phyloP scores from a whole-genome alignment of 2,113 vertebrate species.

The Triplophysa dalaica region DNA sequence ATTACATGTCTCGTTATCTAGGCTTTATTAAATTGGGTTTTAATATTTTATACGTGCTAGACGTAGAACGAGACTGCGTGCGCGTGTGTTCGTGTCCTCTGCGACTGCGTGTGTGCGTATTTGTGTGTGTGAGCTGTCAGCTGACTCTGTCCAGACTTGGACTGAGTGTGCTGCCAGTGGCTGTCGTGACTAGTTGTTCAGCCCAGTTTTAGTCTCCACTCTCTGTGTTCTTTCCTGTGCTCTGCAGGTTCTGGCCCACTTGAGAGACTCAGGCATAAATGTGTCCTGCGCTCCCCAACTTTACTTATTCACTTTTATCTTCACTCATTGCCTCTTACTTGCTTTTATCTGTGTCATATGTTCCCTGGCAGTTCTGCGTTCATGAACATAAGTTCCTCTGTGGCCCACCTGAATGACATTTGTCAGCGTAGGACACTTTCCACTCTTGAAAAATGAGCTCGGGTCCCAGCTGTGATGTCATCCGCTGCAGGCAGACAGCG shows the following conservation, averaged over 20 bases:
- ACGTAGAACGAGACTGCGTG: slow-evolving; percentile 7
- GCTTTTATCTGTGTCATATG: not conserved
- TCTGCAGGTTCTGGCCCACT: slow-evolving; percentile 54
- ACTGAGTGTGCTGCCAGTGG: slow-evolving; percentile 53
- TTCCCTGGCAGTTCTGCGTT: too few species aligned
- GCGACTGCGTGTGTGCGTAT: not conserved
- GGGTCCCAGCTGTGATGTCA: slow-evolving; percentile 29
- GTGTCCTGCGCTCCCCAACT: slow-evolving; percentile 43
- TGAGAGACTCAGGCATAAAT: slow-evolving; percentile 47
- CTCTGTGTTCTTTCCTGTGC: slow-evolving; percentile 56
- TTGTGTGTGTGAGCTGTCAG: slow-evolving; percentile 42
- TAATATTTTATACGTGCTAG: slow-evolving; percentile 20
- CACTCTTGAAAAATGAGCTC: slow-evolving; percentile 12
- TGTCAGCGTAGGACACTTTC: slow-evolving; percentile 18
- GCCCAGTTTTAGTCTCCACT: slow-evolving; percentile 53
- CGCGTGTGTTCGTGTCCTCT: slow-evolving; percentile 20
- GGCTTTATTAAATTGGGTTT: slow-evolving; percentile 16
- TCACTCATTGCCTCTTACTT: not conserved
- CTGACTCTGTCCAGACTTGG: slow-evolving; percentile 54
- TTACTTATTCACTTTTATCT: slow-evolving; percentile 7
- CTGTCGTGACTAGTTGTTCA: slow-evolving; percentile 56
- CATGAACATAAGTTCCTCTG: slow-evolving; percentile 3
- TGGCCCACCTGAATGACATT: slow-evolving; percentile 25
- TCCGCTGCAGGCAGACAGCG: slow-evolving; percentile 28
- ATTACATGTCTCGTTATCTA: slow-evolving; percentile 1